Evolutionary conservation across 2,797 vertebrate species (phyloP).

Genomic region (Peromyscus nudipes): DNA sequence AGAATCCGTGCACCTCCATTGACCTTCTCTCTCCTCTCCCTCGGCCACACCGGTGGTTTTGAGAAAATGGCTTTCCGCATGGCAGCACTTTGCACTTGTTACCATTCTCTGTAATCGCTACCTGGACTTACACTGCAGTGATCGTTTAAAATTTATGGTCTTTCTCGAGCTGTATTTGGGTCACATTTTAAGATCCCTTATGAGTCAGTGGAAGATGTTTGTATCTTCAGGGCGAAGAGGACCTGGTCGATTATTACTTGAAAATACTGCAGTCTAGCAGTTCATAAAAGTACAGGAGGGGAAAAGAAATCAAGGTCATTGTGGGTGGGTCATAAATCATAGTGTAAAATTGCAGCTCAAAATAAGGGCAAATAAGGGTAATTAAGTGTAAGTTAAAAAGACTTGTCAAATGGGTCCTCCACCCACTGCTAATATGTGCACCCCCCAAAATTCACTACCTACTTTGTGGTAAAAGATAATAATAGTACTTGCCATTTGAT

Average conservation of each 20-base stretch:
- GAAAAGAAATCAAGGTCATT: slow-evolving; percentile 70
- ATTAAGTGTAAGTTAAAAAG: slow-evolving; percentile 64
- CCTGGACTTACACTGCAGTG: slow-evolving; percentile 21
- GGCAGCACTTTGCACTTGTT: slow-evolving; percentile 56
- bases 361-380: slow-evolving; percentile 50
- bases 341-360: slow-evolving; percentile 60
- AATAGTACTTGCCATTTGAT: neutral
- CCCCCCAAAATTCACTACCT: neutral
- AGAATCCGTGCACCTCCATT: neutral
- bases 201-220: slow-evolving; percentile 59
- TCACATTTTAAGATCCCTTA: slow-evolving; percentile 61
- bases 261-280: slow-evolving; percentile 44
- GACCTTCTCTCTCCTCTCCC: neutral
- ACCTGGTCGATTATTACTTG: slow-evolving; percentile 51
- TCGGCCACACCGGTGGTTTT: neutral
- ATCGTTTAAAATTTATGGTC: slow-evolving; percentile 60
- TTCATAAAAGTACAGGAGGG: slow-evolving; percentile 54
- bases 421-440: neutral
- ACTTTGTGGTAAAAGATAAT: slow-evolving; percentile 5
- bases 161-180: slow-evolving; percentile 65
- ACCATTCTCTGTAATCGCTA: neutral
- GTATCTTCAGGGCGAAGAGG: slow-evolving; percentile 62
- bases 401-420: neutral
- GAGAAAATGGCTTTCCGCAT: slow-evolving; percentile 32
- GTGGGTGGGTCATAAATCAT: slow-evolving; percentile 65